Evolutionary conservation across 2,113 vertebrate genomes (phyloP).

Genomic region (Diadophis punctatus): DNA sequence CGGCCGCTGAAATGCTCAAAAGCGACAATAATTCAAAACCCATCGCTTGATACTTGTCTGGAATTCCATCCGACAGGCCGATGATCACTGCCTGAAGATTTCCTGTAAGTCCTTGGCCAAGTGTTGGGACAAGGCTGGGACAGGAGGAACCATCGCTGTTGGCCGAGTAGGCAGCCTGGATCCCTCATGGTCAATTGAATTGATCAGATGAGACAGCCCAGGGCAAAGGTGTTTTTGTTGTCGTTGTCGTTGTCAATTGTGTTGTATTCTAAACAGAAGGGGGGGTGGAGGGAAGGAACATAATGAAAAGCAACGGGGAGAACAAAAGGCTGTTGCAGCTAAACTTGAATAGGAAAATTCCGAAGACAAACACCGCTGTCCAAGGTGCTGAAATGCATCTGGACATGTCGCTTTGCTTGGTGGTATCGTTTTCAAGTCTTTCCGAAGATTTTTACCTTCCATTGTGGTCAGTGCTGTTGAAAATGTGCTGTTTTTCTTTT

Average conservation of each 20-base stretch:
- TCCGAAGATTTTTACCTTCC: background rate
- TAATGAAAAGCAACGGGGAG: background rate
- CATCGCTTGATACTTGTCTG: background rate
- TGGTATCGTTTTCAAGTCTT: background rate
- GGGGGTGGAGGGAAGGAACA: background rate
- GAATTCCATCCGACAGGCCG: background rate
- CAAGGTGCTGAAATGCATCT: background rate
- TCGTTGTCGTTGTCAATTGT: slow-evolving; percentile 45
- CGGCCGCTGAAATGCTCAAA: background rate
- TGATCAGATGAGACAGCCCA: slow-evolving; percentile 44
- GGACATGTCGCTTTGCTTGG: background rate
- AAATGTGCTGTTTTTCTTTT: too few relatives aligned
- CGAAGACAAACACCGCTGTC: background rate
- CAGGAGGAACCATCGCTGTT: slow-evolving; percentile 40
- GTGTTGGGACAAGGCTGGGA: background rate
- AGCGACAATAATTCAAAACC: background rate
- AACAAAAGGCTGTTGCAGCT: background rate
- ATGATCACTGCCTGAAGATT: background rate
- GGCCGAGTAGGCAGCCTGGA: slow-evolving; percentile 25
- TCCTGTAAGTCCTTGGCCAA: slow-evolving; percentile 1
- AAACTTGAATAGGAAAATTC: background rate
- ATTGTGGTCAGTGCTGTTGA: background rate
- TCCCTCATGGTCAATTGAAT: slow-evolving; percentile 33
- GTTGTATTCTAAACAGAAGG: background rate
- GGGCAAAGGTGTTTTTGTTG: slow-evolving; percentile 39